A percentile compares a stretch with the other conserved stretches of the same genome.
Conservation (phyloP, 2,797 vertebrate genomes). For the Propithecus deckenii region DNA sequence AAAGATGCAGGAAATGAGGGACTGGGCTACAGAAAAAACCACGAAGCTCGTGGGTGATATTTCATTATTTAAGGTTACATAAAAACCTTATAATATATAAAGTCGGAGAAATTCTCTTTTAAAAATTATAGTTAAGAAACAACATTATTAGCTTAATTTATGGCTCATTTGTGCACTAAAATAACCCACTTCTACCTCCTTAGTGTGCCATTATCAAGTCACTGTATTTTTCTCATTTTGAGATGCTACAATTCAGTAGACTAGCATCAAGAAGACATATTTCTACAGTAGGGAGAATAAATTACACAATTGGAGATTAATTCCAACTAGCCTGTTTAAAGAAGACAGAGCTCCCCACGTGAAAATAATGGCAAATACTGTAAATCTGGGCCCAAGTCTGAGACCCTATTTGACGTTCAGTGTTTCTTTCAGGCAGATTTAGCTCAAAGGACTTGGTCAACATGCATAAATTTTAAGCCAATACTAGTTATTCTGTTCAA, state of each 20-base stretch:
- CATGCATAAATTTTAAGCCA: background rate
- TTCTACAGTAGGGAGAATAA: slow-evolving; percentile 28
- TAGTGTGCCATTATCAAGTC: background rate
- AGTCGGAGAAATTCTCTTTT: slow-evolving; percentile 33
- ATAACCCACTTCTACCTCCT: background rate
- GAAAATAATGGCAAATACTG: slow-evolving; percentile 15
- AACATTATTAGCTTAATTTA: slow-evolving; percentile 59
- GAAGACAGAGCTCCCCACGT: background rate
- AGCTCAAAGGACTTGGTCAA: background rate
- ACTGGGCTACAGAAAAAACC: background rate
- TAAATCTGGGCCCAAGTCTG: background rate
- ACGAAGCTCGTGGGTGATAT: background rate
- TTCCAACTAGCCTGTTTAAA: background rate
- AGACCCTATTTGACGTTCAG: background rate
- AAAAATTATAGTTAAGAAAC: slow-evolving; percentile 45
- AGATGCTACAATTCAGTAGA: background rate
- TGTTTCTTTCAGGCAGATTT: background rate
- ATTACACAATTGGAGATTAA: slow-evolving; percentile 44
- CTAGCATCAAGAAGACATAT: background rate
- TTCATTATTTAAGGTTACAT: background rate
- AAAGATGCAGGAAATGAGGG: background rate
- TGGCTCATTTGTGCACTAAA: slow-evolving; percentile 38
- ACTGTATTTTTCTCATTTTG: background rate
- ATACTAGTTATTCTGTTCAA: background rate
- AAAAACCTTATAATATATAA: background rate